Percentiles rank a stretch among this genome's conserved stretches.
phyloP scores from a whole-genome alignment of 30 jellyfish, hydroid and myxozoan genomes.

The Hydractinia symbiolongicarpus region DNA sequence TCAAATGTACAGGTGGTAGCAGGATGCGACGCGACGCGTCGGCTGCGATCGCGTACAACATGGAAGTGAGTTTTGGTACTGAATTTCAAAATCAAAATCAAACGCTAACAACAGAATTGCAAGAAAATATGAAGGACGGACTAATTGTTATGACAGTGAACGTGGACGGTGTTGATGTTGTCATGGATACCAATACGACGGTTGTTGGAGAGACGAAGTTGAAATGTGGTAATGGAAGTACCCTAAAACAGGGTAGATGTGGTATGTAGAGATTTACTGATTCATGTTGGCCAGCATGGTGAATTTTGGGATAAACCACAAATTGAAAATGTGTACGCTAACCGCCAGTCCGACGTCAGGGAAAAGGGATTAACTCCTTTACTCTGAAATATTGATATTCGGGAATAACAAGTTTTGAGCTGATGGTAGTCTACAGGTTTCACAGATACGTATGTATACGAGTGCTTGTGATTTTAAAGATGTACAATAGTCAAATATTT shows the following conservation, averaged over 20 bases:
- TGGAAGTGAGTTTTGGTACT: slow-evolving; percentile 37
- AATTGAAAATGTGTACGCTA: too few relatives aligned
- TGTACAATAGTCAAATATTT: too few relatives aligned
- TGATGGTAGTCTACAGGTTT: too few relatives aligned
- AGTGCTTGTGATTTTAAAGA: too few relatives aligned
- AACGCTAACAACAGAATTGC: background rate
- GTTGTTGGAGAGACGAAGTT: slow-evolving; percentile 5
- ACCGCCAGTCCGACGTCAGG: too few relatives aligned
- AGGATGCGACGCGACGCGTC: slow-evolving; percentile 62
- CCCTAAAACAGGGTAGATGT: slow-evolving; percentile 27
- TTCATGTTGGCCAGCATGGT: too few relatives aligned
- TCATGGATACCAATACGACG: background rate
- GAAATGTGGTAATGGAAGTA: slow-evolving; percentile 30
- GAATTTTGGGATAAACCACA: too few relatives aligned
- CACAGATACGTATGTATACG: too few relatives aligned
- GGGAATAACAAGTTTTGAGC: too few relatives aligned
- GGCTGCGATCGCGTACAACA: slow-evolving; percentile 24
- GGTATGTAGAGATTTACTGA: slow-evolving; percentile 20
- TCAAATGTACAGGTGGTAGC: slow-evolving; percentile 50
- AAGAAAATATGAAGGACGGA: slow-evolving; percentile 14
- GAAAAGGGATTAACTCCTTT: too few relatives aligned
- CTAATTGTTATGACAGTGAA: slow-evolving; percentile 9
- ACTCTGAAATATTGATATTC: too few relatives aligned
- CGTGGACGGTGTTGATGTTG: slow-evolving; percentile 17
- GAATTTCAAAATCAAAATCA: background rate